Conservation (phyloP, 1,140 invertebrate genomes). For the Yoshiicerus persimilis region DNA sequence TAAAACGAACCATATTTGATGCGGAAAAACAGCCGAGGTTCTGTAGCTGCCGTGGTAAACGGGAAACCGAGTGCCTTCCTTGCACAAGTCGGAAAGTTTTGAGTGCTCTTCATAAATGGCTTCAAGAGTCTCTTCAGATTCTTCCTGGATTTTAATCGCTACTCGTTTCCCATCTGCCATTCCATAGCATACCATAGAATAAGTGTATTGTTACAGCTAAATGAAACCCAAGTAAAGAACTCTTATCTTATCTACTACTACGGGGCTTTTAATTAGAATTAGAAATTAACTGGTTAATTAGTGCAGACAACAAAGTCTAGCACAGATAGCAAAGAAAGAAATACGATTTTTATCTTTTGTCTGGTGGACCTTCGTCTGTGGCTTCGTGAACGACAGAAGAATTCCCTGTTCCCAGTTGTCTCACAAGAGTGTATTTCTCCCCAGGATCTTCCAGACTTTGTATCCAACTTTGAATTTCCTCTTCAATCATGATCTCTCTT, state of each 20-base stretch:
- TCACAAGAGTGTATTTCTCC: slow-evolving; percentile 66
- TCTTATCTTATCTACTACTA: not conserved
- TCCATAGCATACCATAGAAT: not conserved
- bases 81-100: slow-evolving; percentile 74
- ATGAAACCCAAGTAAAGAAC: not conserved
- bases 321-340: not conserved
- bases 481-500: not conserved
- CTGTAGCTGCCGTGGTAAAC: slow-evolving; percentile 83
- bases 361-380: slow-evolving; percentile 60
- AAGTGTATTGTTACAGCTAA: not conserved
- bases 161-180: slow-evolving; percentile 64
- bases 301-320: not conserved
- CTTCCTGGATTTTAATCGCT: slow-evolving; percentile 76
- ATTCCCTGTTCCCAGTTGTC: slow-evolving; percentile 70
- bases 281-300: not conserved
- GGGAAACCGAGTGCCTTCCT: slow-evolving; percentile 72
- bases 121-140: slow-evolving; percentile 66
- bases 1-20: slow-evolving; percentile 84
- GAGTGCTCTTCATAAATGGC: slow-evolving; percentile 81
- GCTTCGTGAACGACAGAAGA: slow-evolving; percentile 76
- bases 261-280: slow-evolving; percentile 8
- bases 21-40: slow-evolving; percentile 63
- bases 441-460: slow-evolving; percentile 63
- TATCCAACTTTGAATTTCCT: not conserved
- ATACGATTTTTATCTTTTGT: not conserved